Percentiles rank a stretch among this genome's conserved stretches.
Evolutionary conservation across 2,797 vertebrate genomes (phyloP).

Genomic region (Micropoecilia bifurca): DNA sequence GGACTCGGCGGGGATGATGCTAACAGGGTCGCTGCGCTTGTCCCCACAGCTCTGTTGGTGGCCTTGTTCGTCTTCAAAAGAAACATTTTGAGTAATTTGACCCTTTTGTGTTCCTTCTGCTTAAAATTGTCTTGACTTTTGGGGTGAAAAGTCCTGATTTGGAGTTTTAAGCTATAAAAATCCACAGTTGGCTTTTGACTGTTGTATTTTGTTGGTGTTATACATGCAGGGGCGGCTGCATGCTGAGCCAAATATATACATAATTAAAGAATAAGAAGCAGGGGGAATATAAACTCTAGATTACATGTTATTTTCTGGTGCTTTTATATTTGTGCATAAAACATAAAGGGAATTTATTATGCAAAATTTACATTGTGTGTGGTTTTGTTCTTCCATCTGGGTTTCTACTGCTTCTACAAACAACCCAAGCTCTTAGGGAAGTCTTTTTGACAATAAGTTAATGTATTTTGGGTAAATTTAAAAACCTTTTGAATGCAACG

Average conservation of each 20-base stretch:
- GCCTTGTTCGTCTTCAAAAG: constrained; percentile 12
- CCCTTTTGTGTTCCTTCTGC: constrained; percentile 24
- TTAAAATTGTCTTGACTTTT: neutral
- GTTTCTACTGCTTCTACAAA: too few species aligned
- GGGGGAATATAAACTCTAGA: neutral
- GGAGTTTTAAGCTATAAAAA: constrained; percentile 2
- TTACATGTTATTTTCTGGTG: neutral
- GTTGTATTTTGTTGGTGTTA: neutral
- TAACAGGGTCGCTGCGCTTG: constrained; percentile 11
- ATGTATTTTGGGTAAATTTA: too few species aligned
- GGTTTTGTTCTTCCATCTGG: too few species aligned
- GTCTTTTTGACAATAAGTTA: too few species aligned
- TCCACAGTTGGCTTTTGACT: neutral
- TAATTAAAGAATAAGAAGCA: constrained; percentile 11
- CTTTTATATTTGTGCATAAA: constrained; percentile 12
- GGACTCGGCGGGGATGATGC: constrained; percentile 15
- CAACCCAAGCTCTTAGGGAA: too few species aligned
- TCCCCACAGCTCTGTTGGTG: constrained; percentile 35
- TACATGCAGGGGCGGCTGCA: neutral
- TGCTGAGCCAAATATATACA: neutral
- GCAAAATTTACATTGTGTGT: too few species aligned
- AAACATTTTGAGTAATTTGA: constrained; percentile 32
- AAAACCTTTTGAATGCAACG: too few species aligned
- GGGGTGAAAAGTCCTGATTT: neutral
- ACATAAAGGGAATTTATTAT: neutral